These are phyloP conservation scores for Syngnathus typhle DNA, from an alignment of 2,113 vertebrate genomes.

Conservation along the genomic window DNA sequence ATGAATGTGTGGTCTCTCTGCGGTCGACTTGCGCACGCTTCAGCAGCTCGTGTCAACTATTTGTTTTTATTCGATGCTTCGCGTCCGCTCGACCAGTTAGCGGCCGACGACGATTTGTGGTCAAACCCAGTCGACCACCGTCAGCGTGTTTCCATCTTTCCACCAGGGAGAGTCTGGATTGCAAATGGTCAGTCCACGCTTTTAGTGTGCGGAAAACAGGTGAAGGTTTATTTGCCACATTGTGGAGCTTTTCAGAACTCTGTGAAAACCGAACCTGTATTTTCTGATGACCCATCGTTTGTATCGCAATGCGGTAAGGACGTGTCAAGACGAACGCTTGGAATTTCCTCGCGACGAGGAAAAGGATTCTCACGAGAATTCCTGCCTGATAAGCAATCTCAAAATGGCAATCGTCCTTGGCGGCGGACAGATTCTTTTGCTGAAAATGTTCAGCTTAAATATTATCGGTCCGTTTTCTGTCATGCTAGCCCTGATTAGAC, in stretches of 20 bases:
- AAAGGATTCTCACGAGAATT: conserved; percentile 3
- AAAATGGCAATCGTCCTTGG: background rate
- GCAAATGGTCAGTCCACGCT: background rate
- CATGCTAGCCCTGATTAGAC: background rate
- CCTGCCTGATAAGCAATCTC: conserved; percentile 1
- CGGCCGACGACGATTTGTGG: background rate
- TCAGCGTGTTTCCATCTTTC: background rate
- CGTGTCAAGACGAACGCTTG: background rate
- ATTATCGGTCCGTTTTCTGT: too few relatives aligned
- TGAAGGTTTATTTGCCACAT: background rate
- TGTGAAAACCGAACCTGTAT: background rate
- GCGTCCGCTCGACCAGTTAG: background rate
- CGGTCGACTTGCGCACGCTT: background rate
- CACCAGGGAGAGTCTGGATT: background rate
- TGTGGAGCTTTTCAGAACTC: background rate
- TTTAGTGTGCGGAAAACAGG: background rate
- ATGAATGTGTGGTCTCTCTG: background rate
- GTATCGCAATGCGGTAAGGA: background rate
- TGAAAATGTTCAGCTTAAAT: too few relatives aligned
- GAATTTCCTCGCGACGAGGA: conserved; percentile 2
- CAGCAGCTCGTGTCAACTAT: background rate
- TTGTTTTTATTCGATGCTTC: background rate
- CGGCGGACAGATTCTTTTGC: background rate
- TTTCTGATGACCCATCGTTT: background rate
- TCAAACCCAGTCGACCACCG: background rate